Evolutionary conservation across 2,113 vertebrate genomes (phyloP).

Genomic region (Helogale parvula): DNA sequence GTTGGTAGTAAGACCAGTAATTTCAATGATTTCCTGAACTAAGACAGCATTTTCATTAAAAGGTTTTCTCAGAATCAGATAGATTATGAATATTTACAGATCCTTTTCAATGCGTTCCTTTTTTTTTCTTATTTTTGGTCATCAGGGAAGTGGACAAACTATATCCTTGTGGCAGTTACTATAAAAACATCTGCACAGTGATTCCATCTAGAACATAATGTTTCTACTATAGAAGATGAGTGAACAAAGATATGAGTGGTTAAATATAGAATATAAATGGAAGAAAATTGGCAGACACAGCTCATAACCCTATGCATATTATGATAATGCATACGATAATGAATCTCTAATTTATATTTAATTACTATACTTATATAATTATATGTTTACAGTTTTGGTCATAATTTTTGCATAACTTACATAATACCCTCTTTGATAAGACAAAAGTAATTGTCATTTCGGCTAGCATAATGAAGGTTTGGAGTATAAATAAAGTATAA

Average conservation of each 20-base stretch:
- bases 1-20: not conserved
- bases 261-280: not conserved
- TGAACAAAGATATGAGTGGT: not conserved
- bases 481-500: not conserved
- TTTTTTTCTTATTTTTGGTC: not conserved
- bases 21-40: not conserved
- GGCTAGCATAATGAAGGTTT: not conserved
- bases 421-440: not conserved
- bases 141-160: not conserved
- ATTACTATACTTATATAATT: not conserved
- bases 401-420: not conserved
- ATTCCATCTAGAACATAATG: not conserved
- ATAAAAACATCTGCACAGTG: not conserved
- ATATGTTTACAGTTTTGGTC: not conserved
- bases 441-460: not conserved
- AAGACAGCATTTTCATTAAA: not conserved
- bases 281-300: not conserved
- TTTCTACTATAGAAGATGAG: not conserved
- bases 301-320: not conserved
- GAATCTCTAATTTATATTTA: not conserved
- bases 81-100: not conserved
- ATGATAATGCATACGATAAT: not conserved
- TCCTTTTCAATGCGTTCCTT: not conserved
- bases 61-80: not conserved
- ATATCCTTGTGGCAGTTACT: not conserved